These are phyloP conservation scores for Lordiphosa clarofinis DNA, from an alignment of 1,140 invertebrate genomes.

Conservation along the genomic window DNA sequence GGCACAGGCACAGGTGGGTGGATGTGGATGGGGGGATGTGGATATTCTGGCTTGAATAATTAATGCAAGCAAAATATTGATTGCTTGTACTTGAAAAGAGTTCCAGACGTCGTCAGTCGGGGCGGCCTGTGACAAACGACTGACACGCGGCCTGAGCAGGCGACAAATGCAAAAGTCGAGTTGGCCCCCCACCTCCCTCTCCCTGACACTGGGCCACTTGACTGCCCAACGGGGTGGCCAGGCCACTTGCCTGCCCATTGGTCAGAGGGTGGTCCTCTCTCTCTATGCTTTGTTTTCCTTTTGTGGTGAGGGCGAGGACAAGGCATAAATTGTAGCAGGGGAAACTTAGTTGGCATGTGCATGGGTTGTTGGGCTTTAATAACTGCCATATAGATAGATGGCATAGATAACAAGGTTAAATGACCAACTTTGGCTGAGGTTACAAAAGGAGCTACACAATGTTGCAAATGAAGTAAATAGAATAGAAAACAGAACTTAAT, in stretches of 20 bases:
- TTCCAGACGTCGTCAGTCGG: slow-evolving; percentile 26
- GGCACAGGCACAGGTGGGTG: slow-evolving; percentile 4
- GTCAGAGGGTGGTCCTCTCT: slow-evolving; percentile 22
- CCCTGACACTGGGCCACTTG: slow-evolving; percentile 19
- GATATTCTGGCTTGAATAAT: slow-evolving; percentile 45
- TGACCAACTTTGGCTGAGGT: slow-evolving; percentile 12
- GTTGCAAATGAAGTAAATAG: too few species aligned
- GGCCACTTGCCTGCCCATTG: slow-evolving; percentile 58
- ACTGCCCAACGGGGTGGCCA: slow-evolving; percentile 20
- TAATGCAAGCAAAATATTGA: slow-evolving; percentile 59
- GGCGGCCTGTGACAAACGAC: slow-evolving; percentile 59
- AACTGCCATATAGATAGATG: slow-evolving; percentile 57
- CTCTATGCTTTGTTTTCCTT: not conserved
- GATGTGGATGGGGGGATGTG: slow-evolving; percentile 3
- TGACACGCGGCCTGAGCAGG: slow-evolving; percentile 71
- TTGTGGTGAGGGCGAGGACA: not conserved
- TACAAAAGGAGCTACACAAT: not conserved
- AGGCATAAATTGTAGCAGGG: slow-evolving; percentile 22
- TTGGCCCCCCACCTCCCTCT: too few species aligned
- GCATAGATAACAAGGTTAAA: slow-evolving; percentile 55
- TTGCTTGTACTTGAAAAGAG: slow-evolving; percentile 55
- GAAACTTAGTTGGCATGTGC: slow-evolving; percentile 36
- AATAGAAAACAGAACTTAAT: too few species aligned
- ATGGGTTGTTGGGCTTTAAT: slow-evolving; percentile 49
- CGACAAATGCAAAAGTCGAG: slow-evolving; percentile 54